Conservation (phyloP, 64 coral and sea anemone species). For the Montipora sp. region DNA sequence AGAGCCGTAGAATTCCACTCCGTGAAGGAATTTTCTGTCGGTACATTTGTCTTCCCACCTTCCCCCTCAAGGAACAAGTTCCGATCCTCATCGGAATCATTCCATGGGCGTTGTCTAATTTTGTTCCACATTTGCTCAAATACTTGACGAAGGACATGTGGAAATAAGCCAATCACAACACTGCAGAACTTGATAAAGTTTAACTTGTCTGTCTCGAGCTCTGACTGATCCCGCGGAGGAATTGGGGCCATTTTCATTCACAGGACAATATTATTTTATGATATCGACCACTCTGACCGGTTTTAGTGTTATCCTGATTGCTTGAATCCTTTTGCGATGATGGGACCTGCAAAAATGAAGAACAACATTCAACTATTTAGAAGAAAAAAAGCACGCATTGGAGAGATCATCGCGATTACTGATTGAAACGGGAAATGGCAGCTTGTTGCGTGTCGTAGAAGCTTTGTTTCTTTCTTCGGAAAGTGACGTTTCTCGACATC, state of each 20-base stretch:
- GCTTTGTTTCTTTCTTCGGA: too few relatives aligned
- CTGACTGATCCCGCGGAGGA: not conserved
- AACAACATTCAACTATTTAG: too few relatives aligned
- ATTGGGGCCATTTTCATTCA: not conserved
- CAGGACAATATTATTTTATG: too few relatives aligned
- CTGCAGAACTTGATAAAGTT: constrained; percentile 52
- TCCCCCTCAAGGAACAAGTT: constrained; percentile 20
- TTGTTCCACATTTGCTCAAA: constrained; percentile 51
- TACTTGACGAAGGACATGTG: constrained; percentile 14
- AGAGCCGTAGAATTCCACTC: constrained; percentile 49
- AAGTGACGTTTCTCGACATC: too few relatives aligned
- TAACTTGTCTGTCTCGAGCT: not conserved
- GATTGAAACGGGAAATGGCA: too few relatives aligned
- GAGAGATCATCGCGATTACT: too few relatives aligned
- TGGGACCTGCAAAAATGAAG: too few relatives aligned
- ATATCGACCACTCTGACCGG: too few relatives aligned
- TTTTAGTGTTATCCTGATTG: not conserved
- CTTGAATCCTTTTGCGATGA: not conserved
- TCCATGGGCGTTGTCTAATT: not conserved
- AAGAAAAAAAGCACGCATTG: too few relatives aligned
- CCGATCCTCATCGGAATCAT: not conserved
- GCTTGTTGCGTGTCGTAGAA: too few relatives aligned
- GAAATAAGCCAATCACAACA: constrained; percentile 31
- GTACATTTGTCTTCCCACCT: constrained; percentile 12
- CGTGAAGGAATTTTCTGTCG: not conserved